Percentiles rank a stretch among this genome's conserved stretches.
Conservation (phyloP, 2,113 vertebrate genomes). For the Corythornis vintsioides region DNA sequence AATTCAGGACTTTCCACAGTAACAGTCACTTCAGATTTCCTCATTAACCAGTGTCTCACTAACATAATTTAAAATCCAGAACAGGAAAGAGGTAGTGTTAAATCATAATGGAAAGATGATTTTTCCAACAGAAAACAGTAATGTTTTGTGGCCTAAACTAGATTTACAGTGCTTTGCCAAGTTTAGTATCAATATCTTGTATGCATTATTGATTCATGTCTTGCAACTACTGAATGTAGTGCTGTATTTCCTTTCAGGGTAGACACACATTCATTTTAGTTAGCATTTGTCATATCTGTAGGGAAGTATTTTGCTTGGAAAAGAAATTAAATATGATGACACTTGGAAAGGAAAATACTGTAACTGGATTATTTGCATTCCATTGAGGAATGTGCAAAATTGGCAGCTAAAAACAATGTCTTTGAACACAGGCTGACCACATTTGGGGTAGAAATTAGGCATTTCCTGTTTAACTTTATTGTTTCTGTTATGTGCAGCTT, state of each 20-base stretch:
- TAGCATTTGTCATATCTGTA: background rate
- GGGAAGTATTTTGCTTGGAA: background rate
- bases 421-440: background rate
- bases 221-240: background rate
- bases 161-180: background rate
- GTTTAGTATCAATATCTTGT: background rate
- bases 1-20: background rate
- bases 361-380: background rate
- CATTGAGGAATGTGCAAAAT: background rate
- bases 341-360: background rate
- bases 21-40: background rate
- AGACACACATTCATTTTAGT: background rate
- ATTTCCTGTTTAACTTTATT: conserved; percentile 46
- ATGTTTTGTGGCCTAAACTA: background rate
- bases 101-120: background rate
- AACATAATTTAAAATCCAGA: background rate
- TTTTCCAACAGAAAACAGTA: background rate
- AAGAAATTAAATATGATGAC: background rate
- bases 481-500: background rate
- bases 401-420: background rate
- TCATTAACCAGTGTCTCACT: background rate
- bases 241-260: background rate
- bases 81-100: background rate
- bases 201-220: background rate
- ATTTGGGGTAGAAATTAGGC: background rate